Evolutionary conservation across 2,113 vertebrate species (phyloP).

Genomic region (Pangasianodon gigas): DNA sequence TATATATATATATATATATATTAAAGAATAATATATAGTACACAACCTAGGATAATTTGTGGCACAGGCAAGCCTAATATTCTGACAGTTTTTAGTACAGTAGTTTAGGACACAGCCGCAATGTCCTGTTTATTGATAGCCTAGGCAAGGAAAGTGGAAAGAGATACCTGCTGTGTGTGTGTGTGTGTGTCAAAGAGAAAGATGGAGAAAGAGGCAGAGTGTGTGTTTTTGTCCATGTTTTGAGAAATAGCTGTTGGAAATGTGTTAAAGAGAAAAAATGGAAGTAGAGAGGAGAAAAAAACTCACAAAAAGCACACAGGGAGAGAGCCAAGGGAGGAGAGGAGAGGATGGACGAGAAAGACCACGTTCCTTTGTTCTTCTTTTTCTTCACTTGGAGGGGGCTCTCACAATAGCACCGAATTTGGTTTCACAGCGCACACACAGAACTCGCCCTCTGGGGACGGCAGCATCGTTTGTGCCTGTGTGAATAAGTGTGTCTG

Average conservation of each 20-base stretch:
- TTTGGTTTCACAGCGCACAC: conserved; percentile 58
- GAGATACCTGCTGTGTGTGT: background rate
- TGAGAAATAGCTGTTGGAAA: conserved; percentile 24
- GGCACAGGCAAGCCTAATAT: background rate
- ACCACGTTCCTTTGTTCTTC: conserved; percentile 73
- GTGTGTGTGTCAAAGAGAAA: background rate
- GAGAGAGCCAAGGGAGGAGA: conserved; percentile 11
- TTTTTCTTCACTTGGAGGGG: conserved; percentile 68
- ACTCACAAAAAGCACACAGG: conserved; percentile 14
- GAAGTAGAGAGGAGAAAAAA: conserved; percentile 1
- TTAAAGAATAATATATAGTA: background rate
- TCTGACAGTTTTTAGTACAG: background rate
- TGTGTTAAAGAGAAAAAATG: conserved; percentile 29
- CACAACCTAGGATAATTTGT: background rate
- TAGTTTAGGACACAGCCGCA: background rate
- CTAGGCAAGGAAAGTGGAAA: conserved; percentile 16
- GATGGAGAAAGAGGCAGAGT: background rate
- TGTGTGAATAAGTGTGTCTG: conserved; percentile 43
- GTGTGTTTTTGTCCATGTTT: conserved; percentile 26
- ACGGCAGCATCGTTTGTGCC: conserved; percentile 44
- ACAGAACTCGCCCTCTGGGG: conserved; percentile 50
- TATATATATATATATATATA: background rate
- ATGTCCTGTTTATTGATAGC: background rate
- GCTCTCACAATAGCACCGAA: conserved; percentile 58
- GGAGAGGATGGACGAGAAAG: conserved; percentile 39